Evolutionary conservation across 1,140 invertebrate species (phyloP), one percentile per base, ranked within the genome.

Genomic region (Bursaphelenchus mucronatus): DNA sequence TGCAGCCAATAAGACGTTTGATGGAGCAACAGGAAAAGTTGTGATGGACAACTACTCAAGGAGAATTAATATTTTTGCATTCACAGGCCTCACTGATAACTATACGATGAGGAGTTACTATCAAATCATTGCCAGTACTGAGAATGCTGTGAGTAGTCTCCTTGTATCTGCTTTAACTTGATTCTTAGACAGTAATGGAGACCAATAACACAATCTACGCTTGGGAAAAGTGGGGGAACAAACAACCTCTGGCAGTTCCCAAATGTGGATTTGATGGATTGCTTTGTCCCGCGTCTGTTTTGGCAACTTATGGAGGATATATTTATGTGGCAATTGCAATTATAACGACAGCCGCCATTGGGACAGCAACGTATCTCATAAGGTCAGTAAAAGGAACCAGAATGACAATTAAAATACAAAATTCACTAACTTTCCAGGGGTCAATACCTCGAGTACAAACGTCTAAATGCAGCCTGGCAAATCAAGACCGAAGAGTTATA

Each of bases 201-300:
- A 55, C 11, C 3, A 13, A 40, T 15, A 68, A 17, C 17, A 66
- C 64, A 21, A 15, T n/a, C 13, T 66, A 11, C 17, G 13, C 13
- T 6, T 63, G 61, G 61, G n/a, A 17, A n/a, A 19, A 13, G 11
- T 21, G 61, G 10, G 30, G 43, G n/a, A 58, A 58, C 4, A 19
- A 39, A 13, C 58, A 58, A 4, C 61, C 61, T 13, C 56, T 63
- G 40, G 17, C 61, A n/a, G 58, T 63, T 15, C 61, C 61, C 10
- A 63, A 61, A 63, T 63, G 61, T 65, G 61, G 61, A 13, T 63
- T 63, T 58, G 61, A 63, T 30, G 61, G 61, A 17, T 63, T 17
- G 6, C 53, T 64, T n/a, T 63, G 61, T 45, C 10, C 54, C 4
- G 13, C 62, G 30, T 61, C 53, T 13, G 17, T 63, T 17, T 63